Evolutionary conservation across 2,888 invertebrate species (phyloP), one percentile per base, ranked within the genome.

Genomic region (Drosophila neotestacea): DNA sequence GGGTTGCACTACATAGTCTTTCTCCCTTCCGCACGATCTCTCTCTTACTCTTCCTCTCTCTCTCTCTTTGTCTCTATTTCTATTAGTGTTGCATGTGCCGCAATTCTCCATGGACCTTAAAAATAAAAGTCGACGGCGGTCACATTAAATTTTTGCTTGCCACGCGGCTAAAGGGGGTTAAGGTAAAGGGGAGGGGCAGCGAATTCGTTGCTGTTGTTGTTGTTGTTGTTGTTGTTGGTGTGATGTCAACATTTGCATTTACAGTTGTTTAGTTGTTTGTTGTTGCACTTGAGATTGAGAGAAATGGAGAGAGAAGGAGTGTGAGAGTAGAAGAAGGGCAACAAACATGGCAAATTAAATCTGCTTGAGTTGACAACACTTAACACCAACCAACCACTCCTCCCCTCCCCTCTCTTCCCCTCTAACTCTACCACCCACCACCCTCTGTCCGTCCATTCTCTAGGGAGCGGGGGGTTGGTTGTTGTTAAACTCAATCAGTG

Each of bases 361-460:
- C 89, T 81, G 91, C 86, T 90, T 86, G 90, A 90, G 85, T 91
- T 90, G 88, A 90, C 91, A 90, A 82, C 89, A 83, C 87, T 86
- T 86, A 89, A 86, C 89, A 88, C 73, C 68, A 61, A 41, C 38
- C 42, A 28, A 13, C 41, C 44, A 30, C 16, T 51, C 34, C 39
- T 42, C 30, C 48, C 9, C 7, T 16, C 32, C 6, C 16, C 32
- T 32, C 5, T 13, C 9, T 7, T 16, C 32, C 6, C 16, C 32
- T 32, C 5, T 11, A 1, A 5, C 9, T 6, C 36, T 46, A n/a
- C 30, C 28, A 36, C 32, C n/a, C n/a, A 10, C 42, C 9, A 30
- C 6, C 16, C 9, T 28, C 51, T n/a, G 30, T 22, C 0, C 27
- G 2, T 0, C 9, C 30, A 1, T 5, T 16, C 28, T 32, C 13